Evolutionary conservation across 2,888 invertebrate species (phyloP), one percentile per base, ranked within the genome.

Genomic region (Ypsolopha sequella): DNA sequence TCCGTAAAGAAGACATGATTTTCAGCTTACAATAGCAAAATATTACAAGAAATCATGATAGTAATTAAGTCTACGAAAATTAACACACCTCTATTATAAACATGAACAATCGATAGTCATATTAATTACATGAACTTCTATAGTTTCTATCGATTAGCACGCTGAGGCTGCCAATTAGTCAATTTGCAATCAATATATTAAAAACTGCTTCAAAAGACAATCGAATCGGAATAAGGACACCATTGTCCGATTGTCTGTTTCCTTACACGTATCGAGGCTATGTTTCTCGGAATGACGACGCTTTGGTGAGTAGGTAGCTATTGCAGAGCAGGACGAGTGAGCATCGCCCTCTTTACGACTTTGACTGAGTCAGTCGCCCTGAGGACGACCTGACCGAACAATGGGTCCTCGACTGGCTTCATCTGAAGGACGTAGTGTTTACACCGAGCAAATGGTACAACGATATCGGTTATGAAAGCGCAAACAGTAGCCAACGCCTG

Each of bases 291-390:
- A 70, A 65, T 64, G 64, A 62, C 63, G 62, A 65, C 63, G 66
- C 61, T 57, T 60, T 62, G 69, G 64, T 78, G 80, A 70, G 73
- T 66, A 63, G 73, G 67, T 60, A 64, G 66, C 64, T 67, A 70
- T 72, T 68, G 73, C 72, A 76, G 78, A 76, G 76, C 69, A 66
- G 45, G 24, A 8, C 67, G 70, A 75, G 74, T 82, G 85, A 82
- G 79, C 85, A 85, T 75, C 81, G 85, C 80, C 85, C 85, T 84
- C 81, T 80, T 81, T 73, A 84, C 81, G 81, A 80, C 76, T 41
- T 39, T 35, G 73, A 76, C 74, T 75, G 82, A 86, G 71, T 84
- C 84, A 82, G 79, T 76, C 77, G 81, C 75, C 77, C 80, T 75
- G 79, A 80, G 82, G 84, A 55, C 55, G 54, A 54, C 80, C 81